These are phyloP conservation scores for Brachionus manjavacas DNA, from an alignment of 1,140 invertebrate species.

Conservation along the genomic window DNA sequence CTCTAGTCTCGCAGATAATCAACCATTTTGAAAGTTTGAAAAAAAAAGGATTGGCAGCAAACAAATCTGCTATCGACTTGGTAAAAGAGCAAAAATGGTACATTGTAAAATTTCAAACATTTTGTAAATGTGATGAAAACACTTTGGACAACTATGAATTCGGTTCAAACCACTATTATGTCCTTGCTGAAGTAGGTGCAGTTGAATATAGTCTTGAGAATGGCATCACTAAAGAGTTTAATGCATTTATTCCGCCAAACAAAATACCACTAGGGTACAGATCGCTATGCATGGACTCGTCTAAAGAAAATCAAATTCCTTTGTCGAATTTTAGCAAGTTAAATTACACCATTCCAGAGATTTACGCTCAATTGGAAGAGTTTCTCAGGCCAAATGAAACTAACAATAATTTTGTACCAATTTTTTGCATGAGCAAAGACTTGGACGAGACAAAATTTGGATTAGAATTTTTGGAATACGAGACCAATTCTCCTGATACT, in stretches of 20 bases:
- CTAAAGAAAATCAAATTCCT: constrained; percentile 12
- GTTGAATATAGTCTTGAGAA: constrained; percentile 16
- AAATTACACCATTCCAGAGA: not conserved
- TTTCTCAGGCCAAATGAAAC: not conserved
- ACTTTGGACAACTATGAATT: not conserved
- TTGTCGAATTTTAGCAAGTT: not conserved
- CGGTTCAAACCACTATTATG: not conserved
- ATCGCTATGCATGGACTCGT: constrained; percentile 15
- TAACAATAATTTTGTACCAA: constrained; percentile 26
- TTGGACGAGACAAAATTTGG: constrained; percentile 26
- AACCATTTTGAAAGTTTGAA: not conserved
- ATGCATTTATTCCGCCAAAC: constrained; percentile 30
- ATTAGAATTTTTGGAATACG: not conserved
- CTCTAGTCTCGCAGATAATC: not conserved
- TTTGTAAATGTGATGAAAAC: constrained; percentile 35
- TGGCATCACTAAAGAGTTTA: constrained; percentile 18
- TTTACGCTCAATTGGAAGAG: not conserved
- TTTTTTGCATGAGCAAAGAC: constrained; percentile 20
- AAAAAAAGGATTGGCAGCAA: not conserved
- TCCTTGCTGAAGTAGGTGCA: constrained; percentile 12
- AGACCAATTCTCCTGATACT: not conserved
- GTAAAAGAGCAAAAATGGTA: constrained; percentile 33
- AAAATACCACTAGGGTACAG: constrained; percentile 28
- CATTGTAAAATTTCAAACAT: constrained; percentile 37
- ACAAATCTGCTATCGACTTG: not conserved